Evolutionary conservation across 2,797 vertebrate genomes (phyloP).

Genomic region (Scomberomorus guttatus): DNA sequence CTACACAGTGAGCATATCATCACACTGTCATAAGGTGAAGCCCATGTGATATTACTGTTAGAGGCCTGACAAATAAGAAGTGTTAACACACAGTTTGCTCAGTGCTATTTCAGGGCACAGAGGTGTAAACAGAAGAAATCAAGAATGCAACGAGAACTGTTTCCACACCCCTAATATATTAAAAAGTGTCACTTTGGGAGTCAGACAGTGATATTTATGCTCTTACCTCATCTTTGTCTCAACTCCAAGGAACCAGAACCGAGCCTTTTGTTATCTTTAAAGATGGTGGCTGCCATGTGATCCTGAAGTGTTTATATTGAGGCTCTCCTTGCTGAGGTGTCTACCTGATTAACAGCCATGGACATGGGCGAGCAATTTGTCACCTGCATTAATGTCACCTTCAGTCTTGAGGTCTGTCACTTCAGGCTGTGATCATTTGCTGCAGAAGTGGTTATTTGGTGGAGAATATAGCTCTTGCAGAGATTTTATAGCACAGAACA

Average conservation of each 20-base stretch:
- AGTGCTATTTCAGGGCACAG: neutral
- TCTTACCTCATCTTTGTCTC: neutral
- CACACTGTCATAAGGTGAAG: neutral
- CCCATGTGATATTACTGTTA: neutral
- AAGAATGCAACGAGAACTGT: neutral
- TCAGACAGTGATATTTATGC: neutral
- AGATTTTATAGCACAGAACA: constrained; percentile 26
- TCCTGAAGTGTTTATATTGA: constrained; percentile 18
- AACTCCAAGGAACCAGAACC: neutral
- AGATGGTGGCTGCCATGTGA: neutral
- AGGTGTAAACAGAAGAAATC: neutral
- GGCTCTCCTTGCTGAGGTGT: neutral
- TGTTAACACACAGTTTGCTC: neutral
- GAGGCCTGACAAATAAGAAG: neutral
- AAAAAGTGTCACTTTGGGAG: neutral
- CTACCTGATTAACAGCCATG: neutral
- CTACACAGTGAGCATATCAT: neutral
- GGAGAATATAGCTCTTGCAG: neutral
- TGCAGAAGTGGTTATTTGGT: neutral
- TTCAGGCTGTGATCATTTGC: constrained; percentile 12
- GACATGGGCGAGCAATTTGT: constrained; percentile 17
- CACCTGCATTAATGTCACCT: constrained; percentile 34
- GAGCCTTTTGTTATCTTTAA: neutral
- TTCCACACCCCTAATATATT: constrained; percentile 10
- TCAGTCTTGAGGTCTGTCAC: constrained; percentile 21